Percentiles rank a stretch among this genome's conserved stretches.
These are phyloP conservation scores for Myzus persicae DNA, from an alignment of 1,140 invertebrate species.

Conservation along the genomic window DNA sequence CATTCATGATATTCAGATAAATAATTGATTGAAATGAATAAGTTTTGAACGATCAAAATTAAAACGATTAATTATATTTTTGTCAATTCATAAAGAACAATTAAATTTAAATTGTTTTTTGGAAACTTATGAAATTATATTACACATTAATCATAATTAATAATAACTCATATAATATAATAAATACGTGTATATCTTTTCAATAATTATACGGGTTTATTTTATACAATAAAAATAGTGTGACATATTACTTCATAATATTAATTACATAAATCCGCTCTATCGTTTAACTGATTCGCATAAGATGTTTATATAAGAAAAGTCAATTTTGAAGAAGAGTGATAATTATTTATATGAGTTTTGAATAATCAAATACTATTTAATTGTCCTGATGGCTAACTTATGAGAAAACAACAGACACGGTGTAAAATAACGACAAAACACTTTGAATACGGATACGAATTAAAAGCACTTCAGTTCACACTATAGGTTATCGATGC, in stretches of 20 bases:
- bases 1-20: background rate
- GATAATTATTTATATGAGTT: background rate
- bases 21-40: conserved; percentile 15
- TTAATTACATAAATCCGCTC: background rate
- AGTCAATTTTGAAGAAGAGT: background rate
- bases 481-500: background rate
- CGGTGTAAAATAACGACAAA: background rate
- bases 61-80: conserved; percentile 27
- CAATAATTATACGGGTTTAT: background rate
- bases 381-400: background rate
- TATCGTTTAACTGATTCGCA: background rate
- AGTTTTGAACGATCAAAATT: background rate
- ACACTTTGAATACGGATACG: background rate
- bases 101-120: background rate
- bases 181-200: background rate
- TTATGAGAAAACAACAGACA: background rate
- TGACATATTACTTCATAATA: background rate
- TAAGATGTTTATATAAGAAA: background rate
- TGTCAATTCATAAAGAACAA: background rate
- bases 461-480: background rate
- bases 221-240: background rate
- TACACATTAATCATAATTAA: background rate
- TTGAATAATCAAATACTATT: background rate
- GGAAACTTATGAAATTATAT: background rate
- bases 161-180: background rate